Percentiles rank a stretch among this genome's conserved stretches.
Conservation (phyloP, 2,113 vertebrate species). For the Phylloscopus trochiloides region DNA sequence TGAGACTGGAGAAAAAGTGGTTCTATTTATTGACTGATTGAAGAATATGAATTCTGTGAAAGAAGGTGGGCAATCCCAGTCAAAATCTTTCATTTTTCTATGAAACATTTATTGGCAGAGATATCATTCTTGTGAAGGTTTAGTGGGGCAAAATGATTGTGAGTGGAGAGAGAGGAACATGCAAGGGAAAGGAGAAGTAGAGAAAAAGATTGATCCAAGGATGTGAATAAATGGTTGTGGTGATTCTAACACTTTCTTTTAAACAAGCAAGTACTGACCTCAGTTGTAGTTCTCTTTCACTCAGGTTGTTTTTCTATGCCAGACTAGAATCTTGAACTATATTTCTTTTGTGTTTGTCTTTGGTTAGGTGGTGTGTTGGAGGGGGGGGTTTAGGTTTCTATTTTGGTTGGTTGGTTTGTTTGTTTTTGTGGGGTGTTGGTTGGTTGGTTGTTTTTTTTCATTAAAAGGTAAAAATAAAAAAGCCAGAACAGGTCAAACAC, state of each 20-base stretch:
- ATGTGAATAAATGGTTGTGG: background rate
- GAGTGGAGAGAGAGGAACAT: background rate
- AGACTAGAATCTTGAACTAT: background rate
- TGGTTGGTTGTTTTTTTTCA: background rate
- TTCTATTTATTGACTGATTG: background rate
- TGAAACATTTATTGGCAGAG: background rate
- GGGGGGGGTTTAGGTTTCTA: too few species aligned
- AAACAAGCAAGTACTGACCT: background rate
- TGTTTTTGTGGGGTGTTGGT: background rate
- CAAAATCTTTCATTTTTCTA: background rate
- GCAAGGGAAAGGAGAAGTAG: background rate
- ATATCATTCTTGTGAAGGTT: background rate
- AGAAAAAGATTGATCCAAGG: background rate
- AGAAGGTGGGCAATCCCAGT: rapidly evolving
- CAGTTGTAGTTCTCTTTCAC: background rate
- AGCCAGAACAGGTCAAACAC: background rate
- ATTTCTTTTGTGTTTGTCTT: background rate
- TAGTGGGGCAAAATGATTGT: background rate
- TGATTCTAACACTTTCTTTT: background rate
- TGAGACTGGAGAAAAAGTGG: background rate
- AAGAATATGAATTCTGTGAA: background rate
- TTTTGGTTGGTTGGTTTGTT: too few species aligned
- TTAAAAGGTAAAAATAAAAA: background rate
- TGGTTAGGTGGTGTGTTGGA: background rate
- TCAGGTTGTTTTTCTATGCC: background rate